phyloP scores from a whole-genome alignment of 1,140 invertebrate genomes.

The fruit fly (Drosophila melanogaster) region Release_6_plus_ISO1_MT NT_033779.5:2716501-2717000 shows the following conservation, averaged over 20 bases:
- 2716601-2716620: slow-evolving; percentile 61
- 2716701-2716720: slow-evolving; percentile 66
- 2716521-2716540: slow-evolving; percentile 67
- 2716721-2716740: slow-evolving; percentile 18
- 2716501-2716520: slow-evolving; percentile 29
- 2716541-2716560: too few relatives aligned
- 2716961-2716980: background rate
- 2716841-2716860: slow-evolving; percentile 54
- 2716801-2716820: slow-evolving; percentile 6
- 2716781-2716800: slow-evolving; percentile 30
- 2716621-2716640: slow-evolving; percentile 43
- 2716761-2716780: background rate
- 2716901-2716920: slow-evolving; percentile 45
- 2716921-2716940: slow-evolving; percentile 43
- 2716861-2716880: slow-evolving; percentile 52
- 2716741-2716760: background rate
- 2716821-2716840: slow-evolving; percentile 34
- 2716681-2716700: slow-evolving; percentile 71
- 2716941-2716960: slow-evolving; percentile 40
- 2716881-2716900: slow-evolving; percentile 76
- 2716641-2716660: slow-evolving; percentile 74
- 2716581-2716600: slow-evolving; percentile 66
- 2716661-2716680: slow-evolving; percentile 83
- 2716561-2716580: background rate
- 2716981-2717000: background rate